A percentile compares a stretch with the other conserved stretches of the same genome.
Evolutionary conservation across 2,888 invertebrate species (phyloP).

Genomic region (Amiota mariae): DNA sequence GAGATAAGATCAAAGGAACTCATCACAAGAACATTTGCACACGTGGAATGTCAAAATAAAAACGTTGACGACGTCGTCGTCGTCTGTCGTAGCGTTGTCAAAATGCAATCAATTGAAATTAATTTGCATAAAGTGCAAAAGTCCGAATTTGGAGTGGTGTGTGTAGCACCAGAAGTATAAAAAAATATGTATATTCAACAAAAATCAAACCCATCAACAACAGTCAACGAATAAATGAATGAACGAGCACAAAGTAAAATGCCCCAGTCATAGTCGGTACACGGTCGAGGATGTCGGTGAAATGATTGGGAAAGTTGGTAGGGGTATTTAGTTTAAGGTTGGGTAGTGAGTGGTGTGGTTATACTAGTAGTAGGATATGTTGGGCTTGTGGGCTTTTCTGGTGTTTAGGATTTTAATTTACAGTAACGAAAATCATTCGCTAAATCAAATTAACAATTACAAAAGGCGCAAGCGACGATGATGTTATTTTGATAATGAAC

Average conservation of each 20-base stretch:
- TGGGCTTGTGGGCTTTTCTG: not conserved
- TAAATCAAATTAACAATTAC: conserved; percentile 19
- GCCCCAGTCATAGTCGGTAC: too few species aligned
- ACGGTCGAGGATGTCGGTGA: not conserved
- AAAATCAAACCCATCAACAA: not conserved
- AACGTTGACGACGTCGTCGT: conserved; percentile 29
- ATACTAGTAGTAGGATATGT: too few species aligned
- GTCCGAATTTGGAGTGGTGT: not conserved
- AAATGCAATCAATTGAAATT: conserved; percentile 66
- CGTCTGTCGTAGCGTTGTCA: conserved; percentile 41
- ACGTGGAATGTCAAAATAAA: conserved; percentile 62
- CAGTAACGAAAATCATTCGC: conserved; percentile 16
- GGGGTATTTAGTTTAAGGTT: not conserved
- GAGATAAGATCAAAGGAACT: not conserved
- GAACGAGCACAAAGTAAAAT: too few species aligned
- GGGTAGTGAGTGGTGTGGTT: too few species aligned
- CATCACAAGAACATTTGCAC: conserved; percentile 43
- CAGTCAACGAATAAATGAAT: not conserved
- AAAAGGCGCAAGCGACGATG: not conserved
- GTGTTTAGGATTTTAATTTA: conserved; percentile 12
- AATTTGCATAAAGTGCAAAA: conserved; percentile 64
- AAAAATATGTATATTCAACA: too few species aligned
- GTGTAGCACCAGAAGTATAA: too few species aligned
- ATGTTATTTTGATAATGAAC: too few species aligned
- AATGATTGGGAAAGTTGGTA: not conserved